Base-by-base conservation (phyloP, 1,140 invertebrate genomes). In the Zaprionus capensis region DNA sequence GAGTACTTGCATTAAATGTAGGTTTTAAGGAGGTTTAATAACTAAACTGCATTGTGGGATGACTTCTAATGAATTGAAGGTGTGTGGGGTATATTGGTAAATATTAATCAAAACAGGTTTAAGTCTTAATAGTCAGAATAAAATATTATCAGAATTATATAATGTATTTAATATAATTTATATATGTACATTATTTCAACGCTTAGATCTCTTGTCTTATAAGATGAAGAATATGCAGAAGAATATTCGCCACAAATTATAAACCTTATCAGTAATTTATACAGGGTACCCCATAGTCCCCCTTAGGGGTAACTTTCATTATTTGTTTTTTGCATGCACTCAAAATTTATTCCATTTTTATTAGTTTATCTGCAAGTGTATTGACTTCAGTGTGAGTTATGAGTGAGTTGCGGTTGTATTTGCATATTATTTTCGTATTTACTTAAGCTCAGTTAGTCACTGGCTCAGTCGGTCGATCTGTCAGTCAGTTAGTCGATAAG, bases 401-500 rank as follows among this genome's bases (percentile, higher is more conserved):
- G 31, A 34, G 26, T 28, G 17, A 17, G 24, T 17, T 20, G 38
- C 24, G 14, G 73, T 80, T 62, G 69, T 61, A 34, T 34, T 67
- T 56, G 41, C 41, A 63, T 34, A 46, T 46, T 46, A 46, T 17
- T 46, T 55, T 77, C 69, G 26, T 17, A 66, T 65, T 24, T 36
- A 34, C 57, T 17, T 41, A 53, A 59, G 20, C n/a, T 77, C 66
- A 78, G 17, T 63, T n/a, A 22, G 26, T 59, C 44, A 71, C n/a
- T 69, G 41, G 14, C 22, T 61, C 55, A 58, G 28, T 65, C 15
- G 53, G 9, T 63, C 24, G 38, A 44, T 71, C 66, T 74, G 14
- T 65, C 66, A 78, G 28, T 55, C 36, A 49, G 41, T 74, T 55
- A 71, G 41, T 80, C 63, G 76, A 15, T 46, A 31, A 20, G 57